Evolutionary conservation across 2,888 invertebrate genomes (phyloP), one percentile per base, ranked within the genome.

Genomic region (Euzophera pinguis): DNA sequence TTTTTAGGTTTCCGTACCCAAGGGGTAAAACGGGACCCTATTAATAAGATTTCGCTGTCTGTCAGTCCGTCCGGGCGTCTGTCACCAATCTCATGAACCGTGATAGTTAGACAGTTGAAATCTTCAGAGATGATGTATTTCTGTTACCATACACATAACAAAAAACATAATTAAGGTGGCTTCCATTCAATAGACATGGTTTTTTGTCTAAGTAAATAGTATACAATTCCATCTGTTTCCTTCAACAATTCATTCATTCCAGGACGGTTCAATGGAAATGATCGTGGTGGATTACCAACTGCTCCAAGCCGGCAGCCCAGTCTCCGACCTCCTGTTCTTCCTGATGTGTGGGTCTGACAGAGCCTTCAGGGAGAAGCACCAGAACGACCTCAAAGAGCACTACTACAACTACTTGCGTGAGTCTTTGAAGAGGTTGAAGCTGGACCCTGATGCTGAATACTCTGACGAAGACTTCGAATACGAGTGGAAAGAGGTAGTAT

Each of bases 371-470:
- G n/a, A 17, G 5, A 4, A 53, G 32, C 54, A 73, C 54, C 70
- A 61, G 50, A 50, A 63, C 1, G 43, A 54, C 3, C 61, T 75
- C 0, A n/a, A 73, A 1, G 64, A 73, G 3, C 61, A 67, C 38
- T 76, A 76, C 56, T 67, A 71, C 42, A 39, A 54, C 5, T 50
- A 59, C 48, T 50, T 63, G 12, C n/a, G 34, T 1, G 29, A 48
- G 1, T 55, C 60, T 12, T 27, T 63, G 22, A 12, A 14, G n/a
- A 50, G 56, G 9, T 29, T 64, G 2, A 32, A 47, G 1, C 8
- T 60, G 14, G 38, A 55, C 3, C 50, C 56, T 9, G 55, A 54
- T 0, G 47, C 56, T 16, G 47, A 42, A 3, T 59, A 60, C 6
- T 47, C 59, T 0, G 53, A 42, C 37, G 42, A 53, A 27, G 55